Conservation (phyloP, 1,140 invertebrate species). For the Drosophila saltans region DNA sequence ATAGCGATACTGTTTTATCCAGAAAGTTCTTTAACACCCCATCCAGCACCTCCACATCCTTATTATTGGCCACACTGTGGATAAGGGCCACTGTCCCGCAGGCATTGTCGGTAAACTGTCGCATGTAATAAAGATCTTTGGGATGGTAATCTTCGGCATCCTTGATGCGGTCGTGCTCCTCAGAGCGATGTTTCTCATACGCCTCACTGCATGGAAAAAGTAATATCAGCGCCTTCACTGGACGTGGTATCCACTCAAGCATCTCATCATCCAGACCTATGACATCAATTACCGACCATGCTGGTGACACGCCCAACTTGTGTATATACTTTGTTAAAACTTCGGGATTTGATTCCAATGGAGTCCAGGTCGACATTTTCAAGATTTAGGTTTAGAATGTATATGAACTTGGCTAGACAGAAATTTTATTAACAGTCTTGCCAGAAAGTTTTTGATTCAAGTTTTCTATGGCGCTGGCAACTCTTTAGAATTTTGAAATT, state of each 20-base stretch:
- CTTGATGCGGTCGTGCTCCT: conserved; percentile 87
- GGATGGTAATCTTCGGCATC: conserved; percentile 85
- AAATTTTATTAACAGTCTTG: background rate
- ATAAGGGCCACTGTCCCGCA: conserved; percentile 97
- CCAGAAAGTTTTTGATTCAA: background rate
- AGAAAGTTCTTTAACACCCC: conserved; percentile 92
- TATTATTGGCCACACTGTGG: conserved; percentile 90
- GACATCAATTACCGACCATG: conserved; percentile 94
- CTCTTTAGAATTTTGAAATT: background rate
- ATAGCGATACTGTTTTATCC: conserved; percentile 87
- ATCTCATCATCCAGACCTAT: conserved; percentile 94
- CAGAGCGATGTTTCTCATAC: conserved; percentile 87
- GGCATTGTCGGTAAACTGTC: conserved; percentile 96
- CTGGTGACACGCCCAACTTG: conserved; percentile 91
- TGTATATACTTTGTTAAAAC: conserved; percentile 94
- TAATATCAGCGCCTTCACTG: conserved; percentile 92
- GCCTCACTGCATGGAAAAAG: conserved; percentile 93
- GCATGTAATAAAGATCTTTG: conserved; percentile 92
- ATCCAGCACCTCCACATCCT: conserved; percentile 88
- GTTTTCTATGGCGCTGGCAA: background rate
- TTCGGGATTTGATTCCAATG: conserved; percentile 96
- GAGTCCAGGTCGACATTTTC: conserved; percentile 86
- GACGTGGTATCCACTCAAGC: conserved; percentile 92
- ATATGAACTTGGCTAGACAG: conserved; percentile 1
- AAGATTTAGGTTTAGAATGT: conserved; percentile 31